Conservation (phyloP, 2,113 vertebrate genomes). For the Nibea albiflora region DNA sequence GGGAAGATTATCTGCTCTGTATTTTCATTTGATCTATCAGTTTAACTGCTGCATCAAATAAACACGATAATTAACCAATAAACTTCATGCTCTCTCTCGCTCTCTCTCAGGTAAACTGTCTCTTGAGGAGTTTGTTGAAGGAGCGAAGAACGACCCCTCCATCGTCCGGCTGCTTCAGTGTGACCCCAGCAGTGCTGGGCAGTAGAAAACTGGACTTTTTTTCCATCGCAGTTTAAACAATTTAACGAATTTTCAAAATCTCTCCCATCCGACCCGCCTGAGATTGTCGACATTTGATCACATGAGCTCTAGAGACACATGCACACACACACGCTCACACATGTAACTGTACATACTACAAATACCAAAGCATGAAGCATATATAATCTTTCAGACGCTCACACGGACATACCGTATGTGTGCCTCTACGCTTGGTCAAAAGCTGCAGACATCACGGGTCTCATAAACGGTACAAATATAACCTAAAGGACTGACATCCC, state of each 20-base stretch:
- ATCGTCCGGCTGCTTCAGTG: constrained; percentile 98
- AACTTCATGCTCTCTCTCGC: background rate
- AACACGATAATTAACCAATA: background rate
- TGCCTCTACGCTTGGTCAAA: constrained; percentile 53
- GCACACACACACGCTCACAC: constrained; percentile 11
- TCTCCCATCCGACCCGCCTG: constrained; percentile 50
- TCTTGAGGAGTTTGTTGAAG: constrained; percentile 97
- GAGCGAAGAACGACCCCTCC: constrained; percentile 96
- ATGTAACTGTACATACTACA: constrained; percentile 26
- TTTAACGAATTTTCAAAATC: constrained; percentile 46
- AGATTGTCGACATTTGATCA: constrained; percentile 41
- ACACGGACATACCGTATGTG: constrained; percentile 39
- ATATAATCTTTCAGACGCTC: constrained; percentile 8
- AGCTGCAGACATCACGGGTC: constrained; percentile 34
- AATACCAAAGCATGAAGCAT: constrained; percentile 30
- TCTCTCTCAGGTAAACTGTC: constrained; percentile 92
- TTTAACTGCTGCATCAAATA: background rate
- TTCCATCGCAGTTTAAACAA: constrained; percentile 22
- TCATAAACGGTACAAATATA: constrained; percentile 43
- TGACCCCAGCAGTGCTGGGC: constrained; percentile 93
- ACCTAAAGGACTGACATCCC: constrained; percentile 58
- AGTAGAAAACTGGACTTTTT: constrained; percentile 72
- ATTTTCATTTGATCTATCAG: background rate
- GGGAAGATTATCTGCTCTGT: background rate
- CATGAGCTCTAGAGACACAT: constrained; percentile 55